Conservation (phyloP, 2,797 vertebrate genomes). For the Chaetodon trifasciatus region DNA sequence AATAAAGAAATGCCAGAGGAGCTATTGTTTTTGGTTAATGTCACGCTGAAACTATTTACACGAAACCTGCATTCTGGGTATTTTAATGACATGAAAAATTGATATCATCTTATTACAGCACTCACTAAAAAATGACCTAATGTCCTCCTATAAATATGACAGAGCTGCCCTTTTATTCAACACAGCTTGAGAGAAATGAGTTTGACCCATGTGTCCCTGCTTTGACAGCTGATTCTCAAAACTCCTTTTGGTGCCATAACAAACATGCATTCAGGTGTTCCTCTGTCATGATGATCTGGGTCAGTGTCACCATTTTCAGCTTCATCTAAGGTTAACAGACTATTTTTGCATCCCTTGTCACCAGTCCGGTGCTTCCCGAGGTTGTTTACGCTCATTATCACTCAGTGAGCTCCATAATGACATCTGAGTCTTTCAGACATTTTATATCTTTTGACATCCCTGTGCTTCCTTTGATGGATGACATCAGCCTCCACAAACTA, state of each 20-base stretch:
- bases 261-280: slow-evolving; percentile 14
- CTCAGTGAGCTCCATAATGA: slow-evolving; percentile 2
- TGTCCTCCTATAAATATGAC: not conserved
- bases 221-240: slow-evolving; percentile 16
- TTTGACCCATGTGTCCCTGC: slow-evolving; percentile 11
- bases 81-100: not conserved
- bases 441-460: slow-evolving; percentile 9
- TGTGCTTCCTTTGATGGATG: not conserved
- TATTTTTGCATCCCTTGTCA: not conserved
- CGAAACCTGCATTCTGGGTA: not conserved
- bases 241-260: slow-evolving; percentile 12
- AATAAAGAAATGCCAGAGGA: slow-evolving; percentile 34
- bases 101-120: not conserved
- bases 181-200: slow-evolving; percentile 7
- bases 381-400: slow-evolving; percentile 1
- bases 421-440: not conserved
- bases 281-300: not conserved
- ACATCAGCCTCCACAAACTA: not conserved
- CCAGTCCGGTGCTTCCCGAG: too few relatives aligned
- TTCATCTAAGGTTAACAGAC: slow-evolving; percentile 13
- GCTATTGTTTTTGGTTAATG: slow-evolving; percentile 22
- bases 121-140: not conserved
- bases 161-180: not conserved
- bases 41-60: slow-evolving; percentile 8
- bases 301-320: not conserved